A percentile compares a stretch with the other conserved stretches of the same genome.
These are phyloP conservation scores for Archocentrus centrarchus DNA, from an alignment of 2,113 vertebrate species.

Conservation along the genomic window DNA sequence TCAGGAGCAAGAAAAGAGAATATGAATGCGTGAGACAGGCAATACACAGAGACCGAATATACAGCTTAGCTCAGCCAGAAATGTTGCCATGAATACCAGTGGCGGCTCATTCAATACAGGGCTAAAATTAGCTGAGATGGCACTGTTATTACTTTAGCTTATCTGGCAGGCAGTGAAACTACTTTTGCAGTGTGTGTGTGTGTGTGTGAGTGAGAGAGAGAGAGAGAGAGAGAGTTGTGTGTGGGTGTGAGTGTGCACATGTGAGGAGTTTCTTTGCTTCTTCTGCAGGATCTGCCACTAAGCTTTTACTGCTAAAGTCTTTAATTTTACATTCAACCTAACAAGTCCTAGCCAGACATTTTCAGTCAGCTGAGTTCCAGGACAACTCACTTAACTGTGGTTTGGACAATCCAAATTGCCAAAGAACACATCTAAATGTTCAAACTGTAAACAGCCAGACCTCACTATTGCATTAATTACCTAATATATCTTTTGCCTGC, in stretches of 20 bases:
- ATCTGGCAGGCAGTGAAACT: conserved; percentile 73
- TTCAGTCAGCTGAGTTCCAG: conserved; percentile 52
- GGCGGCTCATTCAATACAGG: conserved; percentile 73
- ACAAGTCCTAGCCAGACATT: conserved; percentile 53
- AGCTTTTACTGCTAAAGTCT: conserved; percentile 51
- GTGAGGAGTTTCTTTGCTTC: conserved; percentile 38
- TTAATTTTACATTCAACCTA: conserved; percentile 61
- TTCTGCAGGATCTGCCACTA: conserved; percentile 60
- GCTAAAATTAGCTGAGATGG: conserved; percentile 81
- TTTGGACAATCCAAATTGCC: background rate
- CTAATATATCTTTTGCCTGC: background rate
- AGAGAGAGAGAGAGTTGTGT: conserved; percentile 18
- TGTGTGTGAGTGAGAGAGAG: too few relatives aligned
- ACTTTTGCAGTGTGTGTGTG: conserved; percentile 56
- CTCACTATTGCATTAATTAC: background rate
- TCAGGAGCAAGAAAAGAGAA: conserved; percentile 10
- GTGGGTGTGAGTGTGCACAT: conserved; percentile 19
- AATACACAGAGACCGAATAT: conserved; percentile 43
- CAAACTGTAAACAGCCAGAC: fast-evolving
- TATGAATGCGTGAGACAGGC: conserved; percentile 33
- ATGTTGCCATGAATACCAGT: conserved; percentile 78
- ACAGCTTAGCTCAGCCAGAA: conserved; percentile 70
- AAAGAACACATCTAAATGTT: background rate
- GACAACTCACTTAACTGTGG: conserved; percentile 48
- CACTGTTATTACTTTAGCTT: conserved; percentile 80